A percentile compares a stretch with the other conserved stretches of the same genome.
phyloP scores from a whole-genome alignment of 2,888 invertebrate genomes.

The Hypomecis punctinalis region DNA sequence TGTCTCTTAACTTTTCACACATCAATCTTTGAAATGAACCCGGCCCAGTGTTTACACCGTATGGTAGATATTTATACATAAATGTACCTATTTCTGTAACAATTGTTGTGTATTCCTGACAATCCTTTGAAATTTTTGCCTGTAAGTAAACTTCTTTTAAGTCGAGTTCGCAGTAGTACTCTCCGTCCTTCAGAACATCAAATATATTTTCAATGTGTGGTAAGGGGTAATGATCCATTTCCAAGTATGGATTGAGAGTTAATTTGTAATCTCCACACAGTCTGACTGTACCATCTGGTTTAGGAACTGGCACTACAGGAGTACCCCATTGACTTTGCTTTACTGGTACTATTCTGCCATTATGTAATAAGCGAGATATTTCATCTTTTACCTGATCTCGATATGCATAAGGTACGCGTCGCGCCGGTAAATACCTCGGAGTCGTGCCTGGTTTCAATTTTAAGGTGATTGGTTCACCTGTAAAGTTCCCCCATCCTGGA shows the following conservation, averaged over 20 bases:
- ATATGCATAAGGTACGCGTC: constrained; percentile 40
- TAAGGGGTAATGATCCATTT: constrained; percentile 27
- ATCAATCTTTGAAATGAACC: constrained; percentile 1
- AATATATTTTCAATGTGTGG: constrained; percentile 23
- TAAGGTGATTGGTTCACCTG: constrained; percentile 8
- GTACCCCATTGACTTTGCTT: constrained; percentile 42
- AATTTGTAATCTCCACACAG: constrained; percentile 44
- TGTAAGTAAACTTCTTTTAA: constrained; percentile 1
- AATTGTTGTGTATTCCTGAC: neutral
- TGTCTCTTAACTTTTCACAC: neutral
- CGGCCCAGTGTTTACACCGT: neutral
- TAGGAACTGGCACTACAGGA: constrained; percentile 43
- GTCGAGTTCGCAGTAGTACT: constrained; percentile 1
- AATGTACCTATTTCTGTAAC: neutral
- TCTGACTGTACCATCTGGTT: constrained; percentile 42
- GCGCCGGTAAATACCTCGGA: constrained; percentile 19
- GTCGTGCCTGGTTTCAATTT: constrained; percentile 8
- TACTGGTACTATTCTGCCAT: constrained; percentile 8
- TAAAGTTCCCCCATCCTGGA: constrained; percentile 12
- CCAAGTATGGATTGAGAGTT: constrained; percentile 36
- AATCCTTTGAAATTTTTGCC: neutral
- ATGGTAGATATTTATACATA: constrained; percentile 1
- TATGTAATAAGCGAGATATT: constrained; percentile 11
- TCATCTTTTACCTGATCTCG: constrained; percentile 34
- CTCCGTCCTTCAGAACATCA: neutral